Conservation (phyloP, 2,888 invertebrate species). For the Amaurobius ferox region DNA sequence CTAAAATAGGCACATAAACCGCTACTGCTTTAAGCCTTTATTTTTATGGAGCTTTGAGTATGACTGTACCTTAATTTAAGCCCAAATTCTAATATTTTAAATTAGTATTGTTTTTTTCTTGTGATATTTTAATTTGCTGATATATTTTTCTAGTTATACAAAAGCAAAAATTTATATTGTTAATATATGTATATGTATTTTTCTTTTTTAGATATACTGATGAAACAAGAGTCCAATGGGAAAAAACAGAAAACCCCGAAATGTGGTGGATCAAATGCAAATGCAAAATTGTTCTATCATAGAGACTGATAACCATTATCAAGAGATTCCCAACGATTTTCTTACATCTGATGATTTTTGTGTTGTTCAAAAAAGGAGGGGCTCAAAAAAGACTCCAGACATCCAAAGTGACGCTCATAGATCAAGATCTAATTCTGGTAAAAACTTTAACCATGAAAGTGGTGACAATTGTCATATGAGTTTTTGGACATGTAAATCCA, state of each 20-base stretch:
- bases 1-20: too few species aligned
- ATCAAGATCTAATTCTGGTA: background rate
- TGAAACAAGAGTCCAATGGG: conserved; percentile 50
- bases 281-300: background rate
- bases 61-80: too few species aligned
- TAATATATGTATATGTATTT: too few species aligned
- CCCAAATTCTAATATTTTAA: too few species aligned
- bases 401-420: background rate
- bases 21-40: too few species aligned
- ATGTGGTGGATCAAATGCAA: conserved; percentile 23
- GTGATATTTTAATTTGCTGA: too few species aligned
- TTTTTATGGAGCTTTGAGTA: too few species aligned
- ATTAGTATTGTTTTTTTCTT: too few species aligned
- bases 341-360: conserved; percentile 55
- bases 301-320: background rate
- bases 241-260: conserved; percentile 44
- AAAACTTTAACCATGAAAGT: background rate
- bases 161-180: too few species aligned
- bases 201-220: too few species aligned
- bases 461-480: background rate
- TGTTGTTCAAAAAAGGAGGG: conserved; percentile 25
- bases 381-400: background rate
- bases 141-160: too few species aligned
- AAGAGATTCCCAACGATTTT: conserved; percentile 23
- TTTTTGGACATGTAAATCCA: background rate